These are phyloP conservation scores for Thaumatotibia leucotreta DNA, from an alignment of 1,140 invertebrate genomes.

Conservation along the genomic window DNA sequence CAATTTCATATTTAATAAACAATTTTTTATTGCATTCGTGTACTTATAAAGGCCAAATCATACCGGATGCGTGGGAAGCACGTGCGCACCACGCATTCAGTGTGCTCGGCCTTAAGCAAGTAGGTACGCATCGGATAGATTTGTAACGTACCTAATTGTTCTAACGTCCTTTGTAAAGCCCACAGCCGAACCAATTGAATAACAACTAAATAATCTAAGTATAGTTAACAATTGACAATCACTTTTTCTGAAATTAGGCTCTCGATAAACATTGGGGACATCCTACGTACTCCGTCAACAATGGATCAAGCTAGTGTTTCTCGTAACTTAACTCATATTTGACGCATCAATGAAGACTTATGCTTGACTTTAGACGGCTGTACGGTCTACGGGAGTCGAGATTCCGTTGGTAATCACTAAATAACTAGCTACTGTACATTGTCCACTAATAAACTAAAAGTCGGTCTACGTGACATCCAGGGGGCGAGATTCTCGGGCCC, in stretches of 20 bases:
- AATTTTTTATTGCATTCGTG: background rate
- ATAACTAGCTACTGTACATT: slow-evolving; percentile 66
- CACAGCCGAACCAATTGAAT: background rate
- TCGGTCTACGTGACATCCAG: slow-evolving; percentile 68
- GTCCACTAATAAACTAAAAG: slow-evolving; percentile 22
- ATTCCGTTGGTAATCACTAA: slow-evolving; percentile 24
- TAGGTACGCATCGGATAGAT: too few species aligned
- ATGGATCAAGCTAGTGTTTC: background rate
- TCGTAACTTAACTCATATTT: background rate
- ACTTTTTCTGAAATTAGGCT: slow-evolving; percentile 32
- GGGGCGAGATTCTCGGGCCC: slow-evolving; percentile 80
- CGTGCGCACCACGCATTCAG: too few species aligned
- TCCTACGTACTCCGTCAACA: background rate
- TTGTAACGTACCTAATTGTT: too few species aligned
- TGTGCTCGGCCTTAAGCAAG: too few species aligned
- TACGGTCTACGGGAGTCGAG: background rate
- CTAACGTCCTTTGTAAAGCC: background rate
- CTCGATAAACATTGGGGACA: background rate
- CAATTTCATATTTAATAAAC: background rate
- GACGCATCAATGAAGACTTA: background rate
- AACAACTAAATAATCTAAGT: slow-evolving; percentile 18
- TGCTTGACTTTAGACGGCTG: background rate
- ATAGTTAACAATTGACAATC: slow-evolving; percentile 68
- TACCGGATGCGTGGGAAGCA: too few species aligned
- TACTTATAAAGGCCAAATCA: too few species aligned